Conservation (phyloP, 2,888 invertebrate genomes). For the Volucella inanis region DNA sequence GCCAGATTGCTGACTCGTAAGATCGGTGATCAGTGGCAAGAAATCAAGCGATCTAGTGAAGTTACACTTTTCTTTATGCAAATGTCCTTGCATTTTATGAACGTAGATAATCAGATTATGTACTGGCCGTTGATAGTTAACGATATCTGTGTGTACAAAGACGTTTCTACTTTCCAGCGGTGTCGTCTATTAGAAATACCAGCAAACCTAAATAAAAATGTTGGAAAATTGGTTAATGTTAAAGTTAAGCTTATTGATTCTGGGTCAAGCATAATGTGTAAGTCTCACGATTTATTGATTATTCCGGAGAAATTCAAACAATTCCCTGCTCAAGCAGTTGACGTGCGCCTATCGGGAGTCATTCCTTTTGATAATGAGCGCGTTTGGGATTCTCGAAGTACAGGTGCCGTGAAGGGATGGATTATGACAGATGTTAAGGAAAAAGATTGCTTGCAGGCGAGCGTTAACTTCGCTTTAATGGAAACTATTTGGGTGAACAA, state of each 20-base stretch:
- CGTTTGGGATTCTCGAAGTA: slow-evolving; percentile 84
- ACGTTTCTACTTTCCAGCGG: slow-evolving; percentile 84
- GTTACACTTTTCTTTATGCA: slow-evolving; percentile 77
- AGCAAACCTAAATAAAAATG: slow-evolving; percentile 77
- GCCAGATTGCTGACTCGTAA: slow-evolving; percentile 84
- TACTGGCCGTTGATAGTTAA: slow-evolving; percentile 84
- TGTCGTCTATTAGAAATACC: slow-evolving; percentile 84
- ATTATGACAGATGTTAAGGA: slow-evolving; percentile 76
- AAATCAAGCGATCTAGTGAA: slow-evolving; percentile 76
- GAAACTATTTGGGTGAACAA: slow-evolving; percentile 79
- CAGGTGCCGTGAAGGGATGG: slow-evolving; percentile 82
- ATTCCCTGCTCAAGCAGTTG: slow-evolving; percentile 84
- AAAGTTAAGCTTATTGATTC: slow-evolving; percentile 86
- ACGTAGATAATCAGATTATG: slow-evolving; percentile 75
- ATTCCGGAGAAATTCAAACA: slow-evolving; percentile 84
- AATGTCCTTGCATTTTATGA: slow-evolving; percentile 77
- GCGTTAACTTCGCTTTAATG: slow-evolving; percentile 77
- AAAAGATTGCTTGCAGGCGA: slow-evolving; percentile 79
- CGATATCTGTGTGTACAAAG: slow-evolving; percentile 85
- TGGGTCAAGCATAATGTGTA: slow-evolving; percentile 84
- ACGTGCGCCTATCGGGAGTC: slow-evolving; percentile 84
- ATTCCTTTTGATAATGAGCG: slow-evolving; percentile 85
- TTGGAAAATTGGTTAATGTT: slow-evolving; percentile 72
- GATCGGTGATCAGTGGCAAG: slow-evolving; percentile 66
- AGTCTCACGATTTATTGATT: slow-evolving; percentile 79